phyloP scores from a whole-genome alignment of 64 coral and sea anemone genomes.

The Stichodactyla helianthus region DNA sequence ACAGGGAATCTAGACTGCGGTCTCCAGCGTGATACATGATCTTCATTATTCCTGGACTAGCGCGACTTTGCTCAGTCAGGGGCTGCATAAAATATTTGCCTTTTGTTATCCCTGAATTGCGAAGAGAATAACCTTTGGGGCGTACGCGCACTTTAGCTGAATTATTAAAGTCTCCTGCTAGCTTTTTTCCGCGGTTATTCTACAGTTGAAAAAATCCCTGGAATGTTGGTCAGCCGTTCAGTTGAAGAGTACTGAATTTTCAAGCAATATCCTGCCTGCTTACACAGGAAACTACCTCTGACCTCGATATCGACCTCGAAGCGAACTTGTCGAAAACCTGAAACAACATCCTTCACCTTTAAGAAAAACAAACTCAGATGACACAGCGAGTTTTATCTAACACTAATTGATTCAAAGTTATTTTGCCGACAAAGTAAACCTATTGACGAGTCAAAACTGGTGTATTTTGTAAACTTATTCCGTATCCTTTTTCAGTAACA shows the following conservation, averaged over 20 bases:
- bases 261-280: background rate
- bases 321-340: background rate
- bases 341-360: background rate
- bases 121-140: background rate
- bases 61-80: background rate
- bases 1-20: background rate
- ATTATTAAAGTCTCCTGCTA: background rate
- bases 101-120: background rate
- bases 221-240: too few species aligned
- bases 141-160: too few species aligned
- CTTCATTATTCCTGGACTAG: background rate
- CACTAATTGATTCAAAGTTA: background rate
- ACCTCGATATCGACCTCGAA: background rate
- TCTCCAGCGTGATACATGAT: constrained; percentile 2
- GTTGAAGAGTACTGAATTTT: too few species aligned
- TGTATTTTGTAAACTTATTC: background rate
- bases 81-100: background rate
- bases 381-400: too few species aligned
- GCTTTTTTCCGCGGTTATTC: background rate
- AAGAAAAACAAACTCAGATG: background rate
- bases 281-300: background rate
- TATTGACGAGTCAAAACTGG: background rate
- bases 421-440: background rate
- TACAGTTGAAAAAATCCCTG: background rate
- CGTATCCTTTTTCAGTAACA: background rate